Percentiles rank a stretch among this genome's conserved stretches.
Evolutionary conservation across 2,888 invertebrate species (phyloP).

Genomic region (Oligia latruncula): DNA sequence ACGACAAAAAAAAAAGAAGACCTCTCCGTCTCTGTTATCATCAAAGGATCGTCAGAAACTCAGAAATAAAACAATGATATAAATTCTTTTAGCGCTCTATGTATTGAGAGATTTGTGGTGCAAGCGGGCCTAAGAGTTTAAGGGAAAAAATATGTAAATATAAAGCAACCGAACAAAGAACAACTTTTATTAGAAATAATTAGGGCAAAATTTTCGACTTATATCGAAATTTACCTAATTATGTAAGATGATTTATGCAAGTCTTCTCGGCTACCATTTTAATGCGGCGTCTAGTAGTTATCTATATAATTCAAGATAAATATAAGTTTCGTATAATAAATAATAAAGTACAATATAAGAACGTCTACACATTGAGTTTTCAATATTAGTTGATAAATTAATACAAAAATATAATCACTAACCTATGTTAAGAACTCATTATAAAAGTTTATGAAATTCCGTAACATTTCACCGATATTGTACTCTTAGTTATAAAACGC

Average conservation of each 20-base stretch:
- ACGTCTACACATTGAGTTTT: not conserved
- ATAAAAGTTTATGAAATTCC: not conserved
- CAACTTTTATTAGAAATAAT: conserved; percentile 15
- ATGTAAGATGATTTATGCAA: not conserved
- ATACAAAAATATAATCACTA: not conserved
- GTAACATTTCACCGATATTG: conserved; percentile 13
- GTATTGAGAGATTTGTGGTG: not conserved
- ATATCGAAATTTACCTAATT: conserved; percentile 13
- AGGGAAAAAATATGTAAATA: conserved; percentile 9
- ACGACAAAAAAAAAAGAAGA: not conserved
- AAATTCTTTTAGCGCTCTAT: not conserved
- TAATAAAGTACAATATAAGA: not conserved
- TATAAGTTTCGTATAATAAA: not conserved
- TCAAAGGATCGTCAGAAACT: not conserved
- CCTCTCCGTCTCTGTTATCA: not conserved
- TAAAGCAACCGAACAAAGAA: conserved; percentile 1
- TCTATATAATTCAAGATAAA: not conserved
- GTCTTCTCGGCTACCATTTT: not conserved
- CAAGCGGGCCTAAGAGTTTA: not conserved
- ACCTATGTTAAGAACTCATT: not conserved
- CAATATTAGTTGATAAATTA: not conserved
- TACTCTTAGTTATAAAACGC: not conserved
- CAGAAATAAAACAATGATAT: not conserved
- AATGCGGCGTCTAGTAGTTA: not conserved
- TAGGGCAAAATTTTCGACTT: conserved; percentile 8